Conservation (phyloP, 2,113 vertebrate genomes). For the Lepus europaeus region DNA sequence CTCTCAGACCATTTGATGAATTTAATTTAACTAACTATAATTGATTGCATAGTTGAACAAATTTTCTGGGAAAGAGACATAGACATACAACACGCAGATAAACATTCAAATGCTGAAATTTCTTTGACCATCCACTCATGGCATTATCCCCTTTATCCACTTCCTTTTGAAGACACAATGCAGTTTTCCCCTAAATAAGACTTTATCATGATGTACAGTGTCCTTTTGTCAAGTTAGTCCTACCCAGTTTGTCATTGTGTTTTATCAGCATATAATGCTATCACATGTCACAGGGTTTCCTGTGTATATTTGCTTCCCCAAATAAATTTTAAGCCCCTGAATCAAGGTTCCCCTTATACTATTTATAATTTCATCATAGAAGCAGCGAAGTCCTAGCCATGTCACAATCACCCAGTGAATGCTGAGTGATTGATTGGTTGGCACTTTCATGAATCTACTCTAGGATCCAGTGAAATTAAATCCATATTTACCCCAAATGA, state of each 20-base stretch:
- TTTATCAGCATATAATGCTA: neutral
- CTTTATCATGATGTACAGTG: neutral
- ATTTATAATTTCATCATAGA: neutral
- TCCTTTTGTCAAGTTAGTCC: neutral
- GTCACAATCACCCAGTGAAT: neutral
- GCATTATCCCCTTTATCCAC: neutral
- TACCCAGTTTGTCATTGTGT: neutral
- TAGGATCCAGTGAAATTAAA: conserved; percentile 39
- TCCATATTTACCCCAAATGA: neutral
- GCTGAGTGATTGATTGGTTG: neutral
- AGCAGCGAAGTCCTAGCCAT: neutral
- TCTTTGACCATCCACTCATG: neutral
- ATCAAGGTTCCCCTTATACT: neutral
- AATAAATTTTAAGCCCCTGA: conserved; percentile 51
- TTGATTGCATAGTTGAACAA: conserved; percentile 34
- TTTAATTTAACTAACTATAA: conserved; percentile 12
- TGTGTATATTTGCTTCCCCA: neutral
- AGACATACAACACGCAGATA: neutral
- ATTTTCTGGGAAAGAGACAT: neutral
- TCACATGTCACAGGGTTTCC: neutral
- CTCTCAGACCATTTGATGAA: neutral
- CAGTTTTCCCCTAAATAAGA: conserved; percentile 24
- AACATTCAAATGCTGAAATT: neutral
- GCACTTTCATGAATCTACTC: neutral
- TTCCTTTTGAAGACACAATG: neutral